Base-by-base conservation (phyloP, 2,888 invertebrate genomes). In the Patella depressa region DNA sequence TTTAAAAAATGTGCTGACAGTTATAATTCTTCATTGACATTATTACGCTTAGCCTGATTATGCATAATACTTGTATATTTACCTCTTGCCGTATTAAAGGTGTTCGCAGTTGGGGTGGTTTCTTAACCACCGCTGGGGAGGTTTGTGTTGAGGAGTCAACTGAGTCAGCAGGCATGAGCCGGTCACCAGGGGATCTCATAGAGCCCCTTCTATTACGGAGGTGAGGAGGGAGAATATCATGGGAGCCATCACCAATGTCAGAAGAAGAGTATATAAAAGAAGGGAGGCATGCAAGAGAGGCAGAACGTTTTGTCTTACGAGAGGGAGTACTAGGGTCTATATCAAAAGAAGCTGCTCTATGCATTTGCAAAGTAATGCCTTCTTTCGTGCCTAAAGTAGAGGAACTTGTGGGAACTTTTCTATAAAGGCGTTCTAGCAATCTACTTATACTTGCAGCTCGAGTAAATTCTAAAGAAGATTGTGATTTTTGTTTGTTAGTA, bases 81-180 rank as follows among this genome's bases (percentile, higher is more conserved):
- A 73, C 73, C 73, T 73, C 57, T 57, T 73, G 54, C 55, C 73
- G 54, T 19, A 17, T 54, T 55, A 54, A 57, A 29, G 29, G 55
- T 55, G 73, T 54, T 57, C 3, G 19, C 72, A 75, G 72, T 53
- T 74, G 53, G 15, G 78, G 72, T 53, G 55, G 57, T 29, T 57
- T 65, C 72, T 77, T 80, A 55, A 73, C 73, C 17, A 80, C 24
- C 73, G 73, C 72, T 19, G 83, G 83, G 70, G 79, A 79, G 15
- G 81, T 79, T 71, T 83, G 81, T 34, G 77, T 77, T 14, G 79
- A 78, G 53, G 76, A 79, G 57, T 80, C 81, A 70, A 72, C 73
- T 19, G 76, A 78, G 34, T 78, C 75, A 57, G 55, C 24, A 17
- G 74, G 76, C 2, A 57, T n/a, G 19, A 72, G 72, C 73, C 77